A percentile compares a stretch with the other conserved stretches of the same genome.
Conservation (phyloP, 2,797 vertebrate species). For the Kryptolebias ocellatus region DNA sequence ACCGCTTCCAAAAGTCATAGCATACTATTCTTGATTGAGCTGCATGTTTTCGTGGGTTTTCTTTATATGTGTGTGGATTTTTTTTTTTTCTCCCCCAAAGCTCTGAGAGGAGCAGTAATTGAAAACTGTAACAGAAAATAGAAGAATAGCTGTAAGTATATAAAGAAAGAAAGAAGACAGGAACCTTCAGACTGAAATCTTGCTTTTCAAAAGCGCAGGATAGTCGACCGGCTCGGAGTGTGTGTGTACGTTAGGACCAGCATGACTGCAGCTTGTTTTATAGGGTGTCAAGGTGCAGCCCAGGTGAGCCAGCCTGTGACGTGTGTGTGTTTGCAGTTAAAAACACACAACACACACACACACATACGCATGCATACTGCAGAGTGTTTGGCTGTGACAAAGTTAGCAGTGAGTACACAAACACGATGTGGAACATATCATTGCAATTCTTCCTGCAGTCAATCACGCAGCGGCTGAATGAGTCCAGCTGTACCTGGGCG, state of each 20-base stretch:
- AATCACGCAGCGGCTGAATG: slow-evolving; percentile 41
- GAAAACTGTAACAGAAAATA: too few species aligned
- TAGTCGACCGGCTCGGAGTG: slow-evolving; percentile 2
- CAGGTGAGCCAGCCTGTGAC: slow-evolving; percentile 15
- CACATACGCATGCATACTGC: slow-evolving; percentile 9
- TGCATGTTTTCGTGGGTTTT: too few species aligned
- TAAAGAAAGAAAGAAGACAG: background rate
- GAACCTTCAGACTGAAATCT: background rate
- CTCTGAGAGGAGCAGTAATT: too few species aligned
- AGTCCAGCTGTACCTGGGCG: slow-evolving; percentile 36
- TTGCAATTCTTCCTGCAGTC: slow-evolving; percentile 38
- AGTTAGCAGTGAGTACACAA: slow-evolving; percentile 51
- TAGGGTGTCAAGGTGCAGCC: slow-evolving; percentile 23
- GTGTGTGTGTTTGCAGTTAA: background rate
- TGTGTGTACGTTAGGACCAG: background rate
- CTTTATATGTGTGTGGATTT: too few species aligned
- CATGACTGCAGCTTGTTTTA: slow-evolving; percentile 9
- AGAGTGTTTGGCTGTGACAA: slow-evolving; percentile 23
- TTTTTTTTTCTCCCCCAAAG: too few species aligned
- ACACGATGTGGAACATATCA: slow-evolving; percentile 34
- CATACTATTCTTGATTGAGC: too few species aligned
- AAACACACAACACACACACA: background rate
- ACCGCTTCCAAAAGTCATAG: too few species aligned
- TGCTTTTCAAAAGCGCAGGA: background rate
- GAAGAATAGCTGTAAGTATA: too few species aligned